Evolutionary conservation across 2,113 vertebrate species (phyloP), one percentile per base, ranked within the genome.

Genomic region (Pedionomus torquatus): DNA sequence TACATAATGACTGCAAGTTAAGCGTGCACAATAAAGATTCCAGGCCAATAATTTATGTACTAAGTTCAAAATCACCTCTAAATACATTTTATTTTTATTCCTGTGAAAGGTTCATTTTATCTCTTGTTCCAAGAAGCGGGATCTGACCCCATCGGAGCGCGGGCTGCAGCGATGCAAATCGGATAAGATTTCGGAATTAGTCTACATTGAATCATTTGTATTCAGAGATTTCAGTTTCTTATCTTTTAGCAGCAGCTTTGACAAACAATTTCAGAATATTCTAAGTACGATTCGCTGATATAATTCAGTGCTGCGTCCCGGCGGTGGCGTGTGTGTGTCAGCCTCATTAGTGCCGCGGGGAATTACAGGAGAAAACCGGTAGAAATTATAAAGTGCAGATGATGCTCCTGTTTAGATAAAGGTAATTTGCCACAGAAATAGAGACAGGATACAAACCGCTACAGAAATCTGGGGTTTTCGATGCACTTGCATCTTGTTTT

Each of bases 1-100:
- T 97, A 76, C 96, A 94, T 97, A 97, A 97, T 89, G 86, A 79
- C 92, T 83, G 84, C 84, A 51, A 98, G 93, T 97, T 95, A 97
- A 98, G 97, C 89, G 83, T 31, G 95, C 96, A 90, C 92, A 60
- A 46, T 97, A 95, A 97, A 97, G 95, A 98, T 69, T 97, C 66
- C 75, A 76, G 75, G 96, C 89, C 93, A 94, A 61, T 97, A 94
- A 98, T 97, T 97, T 97, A 97, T 78, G 90, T 95, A 95, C 75
- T 41, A 48, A 79, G 95, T 97, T 96, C 94, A 97, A 97, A 98
- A 97, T 93, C 95, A 44, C 84, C 90, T 96, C 86, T 96, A 96
- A 96, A 91, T 83, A 96, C 46, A 15, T 95, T 87, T 96, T 89
- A 85, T 55, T 94, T 97, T 96, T 92, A 87, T 94, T 98, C 85